Percentiles rank a stretch among this genome's conserved stretches.
phyloP scores from a whole-genome alignment of 2,113 vertebrate species.

The Mirza zaza region DNA sequence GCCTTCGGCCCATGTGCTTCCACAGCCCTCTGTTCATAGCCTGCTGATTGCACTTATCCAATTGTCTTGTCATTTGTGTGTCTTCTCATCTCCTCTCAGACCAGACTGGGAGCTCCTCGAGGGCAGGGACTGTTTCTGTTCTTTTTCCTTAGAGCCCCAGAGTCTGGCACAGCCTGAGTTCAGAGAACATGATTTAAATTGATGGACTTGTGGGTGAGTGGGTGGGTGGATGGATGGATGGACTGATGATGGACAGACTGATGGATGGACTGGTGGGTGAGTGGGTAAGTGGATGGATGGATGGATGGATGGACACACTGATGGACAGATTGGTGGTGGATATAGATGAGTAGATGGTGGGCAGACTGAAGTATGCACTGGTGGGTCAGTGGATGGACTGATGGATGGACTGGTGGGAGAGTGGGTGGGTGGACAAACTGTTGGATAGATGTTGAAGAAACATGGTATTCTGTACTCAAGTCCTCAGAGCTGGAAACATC shows the following conservation, averaged over 20 bases:
- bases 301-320: not conserved
- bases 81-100: not conserved
- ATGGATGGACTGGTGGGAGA: not conserved
- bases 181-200: not conserved
- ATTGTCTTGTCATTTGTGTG: constrained; percentile 45
- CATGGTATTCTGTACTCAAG: not conserved
- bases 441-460: not conserved
- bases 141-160: not conserved
- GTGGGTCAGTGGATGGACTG: not conserved
- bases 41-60: constrained; percentile 3
- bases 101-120: not conserved
- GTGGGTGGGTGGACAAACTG: not conserved
- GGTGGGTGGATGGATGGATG: not conserved
- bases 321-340: too few relatives aligned
- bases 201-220: not conserved
- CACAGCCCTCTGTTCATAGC: constrained; percentile 15
- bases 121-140: constrained; percentile 19
- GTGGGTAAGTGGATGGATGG: not conserved
- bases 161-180: not conserved
- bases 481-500: not conserved
- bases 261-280: not conserved
- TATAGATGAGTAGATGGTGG: too few relatives aligned
- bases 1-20: constrained; percentile 25
- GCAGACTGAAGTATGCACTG: too few relatives aligned
- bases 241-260: not conserved